These are phyloP conservation scores for Neosilurus hyrtlii DNA, from an alignment of 2,797 vertebrate genomes.

Conservation along the genomic window DNA sequence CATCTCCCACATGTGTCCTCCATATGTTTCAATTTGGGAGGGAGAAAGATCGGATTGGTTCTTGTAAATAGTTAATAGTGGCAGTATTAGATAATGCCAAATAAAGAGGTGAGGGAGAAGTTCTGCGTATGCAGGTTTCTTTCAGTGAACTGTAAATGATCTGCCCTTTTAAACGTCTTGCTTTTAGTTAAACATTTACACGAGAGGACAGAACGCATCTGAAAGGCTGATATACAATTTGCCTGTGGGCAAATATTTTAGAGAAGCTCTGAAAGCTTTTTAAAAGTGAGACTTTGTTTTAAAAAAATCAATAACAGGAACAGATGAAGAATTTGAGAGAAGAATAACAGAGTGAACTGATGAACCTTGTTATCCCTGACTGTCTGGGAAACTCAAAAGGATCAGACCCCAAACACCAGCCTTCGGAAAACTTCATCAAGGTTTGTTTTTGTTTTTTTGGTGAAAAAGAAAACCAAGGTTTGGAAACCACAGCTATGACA, in stretches of 20 bases:
- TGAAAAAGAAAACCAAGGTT: not conserved
- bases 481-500: not conserved
- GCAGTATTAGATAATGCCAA: slow-evolving; percentile 8
- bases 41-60: not conserved
- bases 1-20: slow-evolving; percentile 1
- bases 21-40: slow-evolving; percentile 1
- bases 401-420: not conserved
- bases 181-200: slow-evolving; percentile 33
- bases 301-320: slow-evolving; percentile 21
- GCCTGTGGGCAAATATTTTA: slow-evolving; percentile 17
- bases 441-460: not conserved
- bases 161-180: slow-evolving; percentile 4
- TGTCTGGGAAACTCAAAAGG: not conserved
- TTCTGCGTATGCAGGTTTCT: not conserved
- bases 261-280: slow-evolving; percentile 11
- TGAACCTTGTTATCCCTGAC: slow-evolving; percentile 2
- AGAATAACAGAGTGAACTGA: slow-evolving; percentile 20
- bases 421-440: not conserved
- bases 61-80: slow-evolving; percentile 6
- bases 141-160: slow-evolving; percentile 20
- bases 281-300: slow-evolving; percentile 7
- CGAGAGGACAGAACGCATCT: not conserved
- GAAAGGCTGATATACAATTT: slow-evolving; percentile 9
- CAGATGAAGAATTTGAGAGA: slow-evolving; percentile 15
- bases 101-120: slow-evolving; percentile 19